Base-by-base conservation (phyloP, 2,113 vertebrate species). In the Orcinus orca region DNA sequence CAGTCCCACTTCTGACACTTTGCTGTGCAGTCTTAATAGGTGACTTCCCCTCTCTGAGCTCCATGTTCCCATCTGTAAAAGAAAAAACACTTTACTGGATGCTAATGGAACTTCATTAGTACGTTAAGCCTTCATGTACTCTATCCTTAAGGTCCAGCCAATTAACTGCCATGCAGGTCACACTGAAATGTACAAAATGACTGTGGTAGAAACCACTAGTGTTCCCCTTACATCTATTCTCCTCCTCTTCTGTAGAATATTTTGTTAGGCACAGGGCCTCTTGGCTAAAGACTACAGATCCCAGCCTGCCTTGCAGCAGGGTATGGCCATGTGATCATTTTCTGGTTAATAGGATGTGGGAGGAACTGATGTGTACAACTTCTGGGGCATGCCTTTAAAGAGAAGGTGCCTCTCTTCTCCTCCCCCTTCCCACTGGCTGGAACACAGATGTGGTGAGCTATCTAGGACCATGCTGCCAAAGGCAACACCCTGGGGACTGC, bases 251-350 rank as follows among this genome's bases (percentile, higher is more conserved):
- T 60, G 31, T 14, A 67, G 84, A 50, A 31, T 36, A 83, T 68
- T 90, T 86, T 81, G 47, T n/a, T 58, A 85, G 86, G 71, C n/a
- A 62, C n/a, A 80, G 6, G 26, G 63, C 4, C 71, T 38, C 82
- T 60, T n/a, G 38, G n/a, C 73, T 89, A 73, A 88, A 44, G 21
- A 95, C 96, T 96, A 87, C 87, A 96, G 29, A 88, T 89, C 83
- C 94, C 95, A 96, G 94, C 47, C 87, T 95, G 58, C 83, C 50
- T 92, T 87, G 84, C 38, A 25, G 92, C 65, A 50, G 41, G 31
- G 47, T 36, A 25, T 41, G 44, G 36, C 38, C 50, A 50, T 3
- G 11, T 67, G 93, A 92, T 50, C 63, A 67, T 38, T 60, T 86
- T 89, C 80, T 53, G 55, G 38, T 84, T 71, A 94, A 88, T 20